phyloP scores from a whole-genome alignment of 53 echinoderm and acorn worm species.

The Pentamera pediparva region DNA sequence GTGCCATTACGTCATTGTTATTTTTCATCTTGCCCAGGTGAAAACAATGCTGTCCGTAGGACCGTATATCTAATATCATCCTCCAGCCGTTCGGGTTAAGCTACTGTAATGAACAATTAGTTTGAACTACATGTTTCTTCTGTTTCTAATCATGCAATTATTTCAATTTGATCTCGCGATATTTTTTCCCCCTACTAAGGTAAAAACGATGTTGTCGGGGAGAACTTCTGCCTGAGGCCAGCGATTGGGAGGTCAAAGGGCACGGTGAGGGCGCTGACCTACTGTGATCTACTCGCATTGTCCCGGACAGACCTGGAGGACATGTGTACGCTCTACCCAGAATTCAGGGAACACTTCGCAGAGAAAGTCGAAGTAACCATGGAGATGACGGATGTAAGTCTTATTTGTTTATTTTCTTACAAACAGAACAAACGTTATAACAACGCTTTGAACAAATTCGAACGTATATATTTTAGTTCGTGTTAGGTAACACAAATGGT shows the following conservation, averaged over 20 bases:
- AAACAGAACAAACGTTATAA: no score
- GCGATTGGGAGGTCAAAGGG: constrained; percentile 88
- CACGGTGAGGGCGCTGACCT: constrained; percentile 91
- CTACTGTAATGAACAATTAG: not conserved
- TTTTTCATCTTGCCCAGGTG: no score
- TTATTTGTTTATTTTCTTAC: not conserved
- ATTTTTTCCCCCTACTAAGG: constrained; percentile 33
- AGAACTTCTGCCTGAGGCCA: constrained; percentile 80
- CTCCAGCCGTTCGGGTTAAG: not conserved
- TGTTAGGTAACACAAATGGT: no score
- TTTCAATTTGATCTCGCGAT: not conserved
- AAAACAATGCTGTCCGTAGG: no score
- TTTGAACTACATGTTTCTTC: not conserved
- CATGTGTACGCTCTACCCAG: constrained; percentile 77
- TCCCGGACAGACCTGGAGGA: constrained; percentile 78
- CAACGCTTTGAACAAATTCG: no score
- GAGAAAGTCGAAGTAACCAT: constrained; percentile 81
- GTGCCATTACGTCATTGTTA: no score
- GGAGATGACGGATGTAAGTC: constrained; percentile 92
- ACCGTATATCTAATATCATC: no score
- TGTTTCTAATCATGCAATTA: not conserved
- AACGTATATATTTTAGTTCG: no score
- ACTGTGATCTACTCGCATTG: constrained; percentile 87
- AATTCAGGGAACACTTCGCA: constrained; percentile 78
- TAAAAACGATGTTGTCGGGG: constrained; percentile 96